Percentiles rank a stretch among this genome's conserved stretches.
Conservation (phyloP, 64 coral and sea anemone species). For the Acropora yongei region DNA sequence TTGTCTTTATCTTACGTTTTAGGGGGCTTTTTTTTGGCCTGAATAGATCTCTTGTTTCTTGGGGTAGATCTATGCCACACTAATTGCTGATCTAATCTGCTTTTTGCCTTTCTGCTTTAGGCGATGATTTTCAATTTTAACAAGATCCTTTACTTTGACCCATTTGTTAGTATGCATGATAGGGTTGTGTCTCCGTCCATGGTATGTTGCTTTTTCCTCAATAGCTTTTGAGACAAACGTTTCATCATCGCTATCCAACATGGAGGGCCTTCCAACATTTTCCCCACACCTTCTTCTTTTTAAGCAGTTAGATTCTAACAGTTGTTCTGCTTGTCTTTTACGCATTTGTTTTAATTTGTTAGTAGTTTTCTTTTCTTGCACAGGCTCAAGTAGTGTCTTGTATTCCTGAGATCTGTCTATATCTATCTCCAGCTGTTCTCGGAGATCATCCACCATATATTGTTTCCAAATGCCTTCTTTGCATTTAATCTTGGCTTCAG, state of each 20-base stretch:
- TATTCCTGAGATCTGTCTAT: constrained; percentile 24
- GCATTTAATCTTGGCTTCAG: constrained; percentile 15
- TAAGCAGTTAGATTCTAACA: constrained; percentile 22
- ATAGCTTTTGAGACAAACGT: constrained; percentile 53
- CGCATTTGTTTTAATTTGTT: constrained; percentile 18
- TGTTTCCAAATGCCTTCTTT: constrained; percentile 32
- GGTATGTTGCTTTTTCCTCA: constrained; percentile 64
- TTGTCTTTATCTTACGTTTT: constrained; percentile 18
- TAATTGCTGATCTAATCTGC: constrained; percentile 24
- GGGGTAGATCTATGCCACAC: constrained; percentile 21
- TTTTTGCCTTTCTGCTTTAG: constrained; percentile 32
- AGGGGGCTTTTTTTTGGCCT: constrained; percentile 55
- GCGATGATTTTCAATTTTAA: constrained; percentile 48
- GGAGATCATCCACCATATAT: constrained; percentile 23
- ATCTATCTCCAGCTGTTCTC: constrained; percentile 32
- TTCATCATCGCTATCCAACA: constrained; percentile 47
- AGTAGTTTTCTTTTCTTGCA: constrained; percentile 16
- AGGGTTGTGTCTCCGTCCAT: constrained; percentile 44
- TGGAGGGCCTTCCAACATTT: background rate
- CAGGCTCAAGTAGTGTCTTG: constrained; percentile 5
- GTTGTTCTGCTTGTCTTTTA: constrained; percentile 27
- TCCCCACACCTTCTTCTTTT: constrained; percentile 26
- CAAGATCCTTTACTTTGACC: background rate
- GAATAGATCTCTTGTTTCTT: constrained; percentile 23
- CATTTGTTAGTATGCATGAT: constrained; percentile 58